Percentiles rank a stretch among this genome's conserved stretches.
phyloP scores from a whole-genome alignment of 1,140 invertebrate species.

The Macrobrachium nipponense region DNA sequence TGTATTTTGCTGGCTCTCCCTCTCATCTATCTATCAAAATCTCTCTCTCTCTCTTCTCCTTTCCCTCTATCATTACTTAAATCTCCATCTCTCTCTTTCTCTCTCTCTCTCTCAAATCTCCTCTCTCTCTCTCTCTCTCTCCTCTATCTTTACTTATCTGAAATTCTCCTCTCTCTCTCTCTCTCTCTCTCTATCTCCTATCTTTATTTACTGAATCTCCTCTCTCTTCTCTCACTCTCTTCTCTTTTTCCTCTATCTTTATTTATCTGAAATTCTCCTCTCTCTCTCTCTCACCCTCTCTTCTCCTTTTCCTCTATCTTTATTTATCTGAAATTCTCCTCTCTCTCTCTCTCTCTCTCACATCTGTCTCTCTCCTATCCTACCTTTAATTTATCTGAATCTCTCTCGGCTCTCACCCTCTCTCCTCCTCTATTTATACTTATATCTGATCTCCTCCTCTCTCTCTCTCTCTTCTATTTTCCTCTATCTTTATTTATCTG shows the following conservation, averaged over 20 bases:
- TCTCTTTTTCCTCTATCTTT: background rate
- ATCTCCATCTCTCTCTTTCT: background rate
- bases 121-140: conserved; percentile 1
- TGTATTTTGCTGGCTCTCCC: background rate
- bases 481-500: too few relatives aligned
- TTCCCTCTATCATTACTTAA: background rate
- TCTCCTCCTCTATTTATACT: background rate
- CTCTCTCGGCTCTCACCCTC: background rate
- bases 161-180: background rate
- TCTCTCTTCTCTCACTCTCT: background rate
- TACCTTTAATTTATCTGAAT: too few relatives aligned
- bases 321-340: too few relatives aligned
- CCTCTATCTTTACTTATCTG: too few relatives aligned
- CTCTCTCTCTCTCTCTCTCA: too few relatives aligned
- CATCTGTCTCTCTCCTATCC: too few relatives aligned
- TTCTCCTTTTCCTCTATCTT: background rate
- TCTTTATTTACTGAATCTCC: too few relatives aligned
- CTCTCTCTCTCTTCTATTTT: background rate
- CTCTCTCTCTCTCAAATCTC: background rate
- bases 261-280: too few relatives aligned
- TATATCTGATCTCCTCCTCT: too few relatives aligned
- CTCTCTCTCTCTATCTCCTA: background rate
- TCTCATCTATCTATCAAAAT: too few relatives aligned
- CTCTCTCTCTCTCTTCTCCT: background rate
- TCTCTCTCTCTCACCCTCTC: too few relatives aligned